Evolutionary conservation across 2,888 invertebrate species (phyloP), one percentile per base, ranked within the genome.

Genomic region (Branchellion lobata): DNA sequence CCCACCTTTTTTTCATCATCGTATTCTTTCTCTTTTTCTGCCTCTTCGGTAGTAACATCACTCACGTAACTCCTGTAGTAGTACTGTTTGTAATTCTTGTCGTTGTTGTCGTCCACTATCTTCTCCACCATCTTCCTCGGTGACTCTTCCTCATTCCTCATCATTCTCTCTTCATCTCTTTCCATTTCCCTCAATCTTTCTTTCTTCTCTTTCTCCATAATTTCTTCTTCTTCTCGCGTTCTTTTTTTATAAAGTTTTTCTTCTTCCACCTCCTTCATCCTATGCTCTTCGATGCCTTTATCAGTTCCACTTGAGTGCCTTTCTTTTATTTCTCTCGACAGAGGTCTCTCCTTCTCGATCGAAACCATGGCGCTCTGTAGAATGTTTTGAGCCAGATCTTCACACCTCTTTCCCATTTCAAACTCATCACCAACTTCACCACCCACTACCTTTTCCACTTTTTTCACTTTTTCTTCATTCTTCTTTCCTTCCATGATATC

Each of bases 391-490:
- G 47, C 47, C 47, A 47, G 8, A 47, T 47, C 18, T 14, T 47
- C 47, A 8, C 8, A 47, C 47, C 18, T 47, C 18, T 47, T 18
- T 47, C 18, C 18, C 18, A 14, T 47, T 18, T 47, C 47, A 8
- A 47, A 14, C 8, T 47, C 47, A 14, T 47, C 47, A 14, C 18
- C 18, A 18, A 47, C 8, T 18, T 47, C 18, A 8, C 8, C 47
- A 14, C 18, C 47, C 18, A 18, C 18, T 18, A 18, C 61, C 21
- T 57, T 57, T 57, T 57, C 21, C n/a, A 5, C 8, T 5, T 5
- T 57, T 57, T 57, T 57, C 21, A 14, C 61, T 57, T 57, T n/a
- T 57, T 57, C n/a, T n/a, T n/a, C n/a, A n/a, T n/a, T n/a, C n/a
- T n/a, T n/a, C n/a, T n/a, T n/a, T n/a, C n/a, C n/a, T n/a, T n/a